These are phyloP conservation scores for Magallana angulata DNA, from an alignment of 1,140 invertebrate species.

Conservation along the genomic window DNA sequence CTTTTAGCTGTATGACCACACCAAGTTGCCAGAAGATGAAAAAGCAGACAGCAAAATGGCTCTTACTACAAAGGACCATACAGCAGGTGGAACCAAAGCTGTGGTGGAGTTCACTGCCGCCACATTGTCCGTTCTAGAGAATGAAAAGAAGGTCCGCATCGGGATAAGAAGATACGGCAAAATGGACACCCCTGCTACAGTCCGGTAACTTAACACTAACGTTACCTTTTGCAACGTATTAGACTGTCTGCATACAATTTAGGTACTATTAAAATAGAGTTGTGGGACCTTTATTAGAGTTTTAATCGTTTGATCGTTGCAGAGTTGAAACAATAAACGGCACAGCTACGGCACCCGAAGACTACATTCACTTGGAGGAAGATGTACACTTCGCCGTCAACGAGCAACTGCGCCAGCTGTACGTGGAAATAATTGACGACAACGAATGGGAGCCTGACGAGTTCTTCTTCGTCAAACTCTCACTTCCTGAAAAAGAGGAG, in stretches of 20 bases:
- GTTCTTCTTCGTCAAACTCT: constrained; percentile 84
- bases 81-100: constrained; percentile 77
- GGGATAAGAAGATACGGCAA: constrained; percentile 82
- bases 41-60: constrained; percentile 33
- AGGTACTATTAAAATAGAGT: too few species aligned
- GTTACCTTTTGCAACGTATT: too few species aligned
- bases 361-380: constrained; percentile 83
- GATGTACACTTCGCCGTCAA: constrained; percentile 82
- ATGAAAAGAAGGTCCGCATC: constrained; percentile 83
- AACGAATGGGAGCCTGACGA: constrained; percentile 86
- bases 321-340: constrained; percentile 85
- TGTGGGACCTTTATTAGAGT: neutral
- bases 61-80: constrained; percentile 66
- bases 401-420: constrained; percentile 82
- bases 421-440: constrained; percentile 84
- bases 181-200: constrained; percentile 79
- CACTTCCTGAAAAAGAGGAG: constrained; percentile 73
- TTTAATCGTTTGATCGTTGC: neutral
- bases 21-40: constrained; percentile 65
- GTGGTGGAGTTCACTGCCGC: constrained; percentile 84
- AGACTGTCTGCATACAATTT: too few species aligned
- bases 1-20: constrained; percentile 67
- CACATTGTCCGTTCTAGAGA: constrained; percentile 83
- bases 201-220: constrained; percentile 78
- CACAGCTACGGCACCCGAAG: constrained; percentile 82